Percentiles rank a stretch among this genome's conserved stretches.
These are phyloP conservation scores for Thermophis baileyi DNA, from an alignment of 2,113 vertebrate species.

Conservation along the genomic window DNA sequence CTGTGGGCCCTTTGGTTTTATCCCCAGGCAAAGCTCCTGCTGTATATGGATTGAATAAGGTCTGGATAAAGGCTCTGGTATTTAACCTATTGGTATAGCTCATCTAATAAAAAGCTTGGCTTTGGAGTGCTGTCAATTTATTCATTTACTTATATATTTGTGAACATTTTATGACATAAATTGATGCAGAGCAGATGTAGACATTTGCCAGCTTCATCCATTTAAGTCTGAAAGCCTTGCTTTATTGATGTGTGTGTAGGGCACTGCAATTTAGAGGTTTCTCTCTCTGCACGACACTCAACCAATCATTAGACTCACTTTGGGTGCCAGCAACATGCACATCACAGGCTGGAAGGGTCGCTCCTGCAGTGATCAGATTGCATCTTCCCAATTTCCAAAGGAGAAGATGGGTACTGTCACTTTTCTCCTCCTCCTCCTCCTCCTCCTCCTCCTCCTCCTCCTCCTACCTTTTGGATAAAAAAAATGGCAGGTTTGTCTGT, in stretches of 20 bases:
- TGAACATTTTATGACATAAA: conserved; percentile 19
- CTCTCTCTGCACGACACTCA: not conserved
- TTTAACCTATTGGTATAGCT: conserved; percentile 3
- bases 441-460: not conserved
- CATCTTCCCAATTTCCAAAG: not conserved
- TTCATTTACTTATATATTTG: conserved; percentile 24
- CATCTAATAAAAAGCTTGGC: conserved; percentile 12
- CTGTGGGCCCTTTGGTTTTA: not conserved
- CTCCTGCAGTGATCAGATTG: not conserved
- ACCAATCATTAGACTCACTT: not conserved
- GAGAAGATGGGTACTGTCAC: not conserved
- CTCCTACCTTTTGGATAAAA: too few relatives aligned
- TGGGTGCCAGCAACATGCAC: not conserved
- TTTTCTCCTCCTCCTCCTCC: not conserved
- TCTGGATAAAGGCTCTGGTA: not conserved
- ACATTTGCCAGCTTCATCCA: conserved; percentile 15
- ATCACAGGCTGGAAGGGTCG: not conserved
- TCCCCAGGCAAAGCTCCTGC: conserved; percentile 13
- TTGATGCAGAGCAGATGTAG: conserved; percentile 9
- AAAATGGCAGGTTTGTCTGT: too few relatives aligned
- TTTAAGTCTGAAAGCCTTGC: conserved; percentile 8
- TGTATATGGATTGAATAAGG: not conserved
- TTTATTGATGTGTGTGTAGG: conserved; percentile 10
- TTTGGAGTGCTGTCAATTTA: conserved; percentile 20
- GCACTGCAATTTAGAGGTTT: not conserved